Conservation (phyloP, 2,888 invertebrate genomes). For the Lithophane socia region DNA sequence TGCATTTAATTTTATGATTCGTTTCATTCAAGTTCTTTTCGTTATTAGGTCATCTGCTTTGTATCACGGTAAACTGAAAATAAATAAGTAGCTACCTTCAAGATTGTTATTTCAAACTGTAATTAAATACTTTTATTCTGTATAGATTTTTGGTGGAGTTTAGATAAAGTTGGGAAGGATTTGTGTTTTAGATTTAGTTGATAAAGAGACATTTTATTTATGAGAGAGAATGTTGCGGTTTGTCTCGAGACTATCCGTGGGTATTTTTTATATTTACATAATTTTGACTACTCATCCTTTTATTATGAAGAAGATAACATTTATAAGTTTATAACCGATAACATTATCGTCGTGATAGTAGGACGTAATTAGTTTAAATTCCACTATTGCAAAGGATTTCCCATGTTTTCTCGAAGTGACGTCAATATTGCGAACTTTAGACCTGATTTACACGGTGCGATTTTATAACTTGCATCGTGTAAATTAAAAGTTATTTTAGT, state of each 20-base stretch:
- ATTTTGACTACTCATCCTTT: conserved; percentile 23
- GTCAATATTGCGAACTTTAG: conserved; percentile 1
- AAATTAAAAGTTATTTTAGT: conserved; percentile 15
- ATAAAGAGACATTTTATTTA: background rate
- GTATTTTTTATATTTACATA: conserved; percentile 39
- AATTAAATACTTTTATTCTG: background rate
- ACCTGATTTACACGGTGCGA: too few relatives aligned
- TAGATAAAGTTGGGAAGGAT: background rate
- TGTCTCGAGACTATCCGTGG: background rate
- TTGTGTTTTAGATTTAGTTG: conserved; percentile 17
- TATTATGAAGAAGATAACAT: conserved; percentile 42
- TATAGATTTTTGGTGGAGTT: background rate
- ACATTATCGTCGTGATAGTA: conserved; percentile 12
- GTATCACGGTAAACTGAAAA: conserved; percentile 25
- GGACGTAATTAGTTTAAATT: background rate
- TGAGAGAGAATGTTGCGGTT: conserved; percentile 11
- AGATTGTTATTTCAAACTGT: background rate
- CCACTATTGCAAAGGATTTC: conserved; percentile 18
- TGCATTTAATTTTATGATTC: conserved; percentile 70
- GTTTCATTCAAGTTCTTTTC: conserved; percentile 46
- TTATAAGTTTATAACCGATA: conserved; percentile 34
- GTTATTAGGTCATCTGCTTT: conserved; percentile 58
- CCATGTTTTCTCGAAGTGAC: conserved; percentile 15
- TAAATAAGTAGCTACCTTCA: conserved; percentile 6
- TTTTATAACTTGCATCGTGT: too few relatives aligned